A percentile compares a stretch with the other conserved stretches of the same genome.
Conservation (phyloP, 2,113 vertebrate genomes). For the Ictalurus punctatus region DNA sequence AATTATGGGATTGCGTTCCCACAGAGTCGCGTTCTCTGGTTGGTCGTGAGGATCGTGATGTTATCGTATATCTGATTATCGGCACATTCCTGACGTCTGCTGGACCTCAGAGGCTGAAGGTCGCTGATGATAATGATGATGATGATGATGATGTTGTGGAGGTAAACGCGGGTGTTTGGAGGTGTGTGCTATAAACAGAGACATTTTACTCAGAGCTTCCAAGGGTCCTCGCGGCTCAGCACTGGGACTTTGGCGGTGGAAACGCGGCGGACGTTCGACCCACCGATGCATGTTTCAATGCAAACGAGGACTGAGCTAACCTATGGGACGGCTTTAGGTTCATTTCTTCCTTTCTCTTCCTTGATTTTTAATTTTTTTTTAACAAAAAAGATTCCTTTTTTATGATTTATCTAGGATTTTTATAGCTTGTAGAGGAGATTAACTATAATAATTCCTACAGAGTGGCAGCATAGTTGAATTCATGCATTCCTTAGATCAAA, state of each 20-base stretch:
- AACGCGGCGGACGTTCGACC: slow-evolving; percentile 27
- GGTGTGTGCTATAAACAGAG: slow-evolving; percentile 7
- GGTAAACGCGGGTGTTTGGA: neutral
- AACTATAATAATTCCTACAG: slow-evolving; percentile 52
- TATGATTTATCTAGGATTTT: slow-evolving; percentile 60
- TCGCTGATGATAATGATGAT: neutral
- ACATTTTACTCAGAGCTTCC: slow-evolving; percentile 52
- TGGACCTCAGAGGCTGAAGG: neutral
- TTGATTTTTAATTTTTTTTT: slow-evolving; percentile 52
- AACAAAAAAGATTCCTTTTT: slow-evolving; percentile 55
- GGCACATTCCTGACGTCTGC: neutral
- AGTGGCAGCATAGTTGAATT: slow-evolving; percentile 57
- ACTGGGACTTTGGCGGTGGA: neutral
- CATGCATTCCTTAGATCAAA: slow-evolving; percentile 58
- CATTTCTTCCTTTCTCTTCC: slow-evolving; percentile 49
- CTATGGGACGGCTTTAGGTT: slow-evolving; percentile 51
- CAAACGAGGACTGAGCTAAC: slow-evolving; percentile 55
- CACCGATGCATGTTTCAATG: slow-evolving; percentile 60
- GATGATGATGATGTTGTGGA: neutral
- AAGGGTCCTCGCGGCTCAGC: slow-evolving; percentile 41
- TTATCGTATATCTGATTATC: slow-evolving; percentile 1
- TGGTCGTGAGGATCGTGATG: neutral
- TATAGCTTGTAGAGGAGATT: slow-evolving; percentile 57
- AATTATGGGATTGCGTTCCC: neutral
- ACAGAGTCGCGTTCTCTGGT: neutral